Evolutionary conservation across 2,888 invertebrate species (phyloP), one percentile per base, ranked within the genome.

Genomic region (Conops quadrifasciatus): DNA sequence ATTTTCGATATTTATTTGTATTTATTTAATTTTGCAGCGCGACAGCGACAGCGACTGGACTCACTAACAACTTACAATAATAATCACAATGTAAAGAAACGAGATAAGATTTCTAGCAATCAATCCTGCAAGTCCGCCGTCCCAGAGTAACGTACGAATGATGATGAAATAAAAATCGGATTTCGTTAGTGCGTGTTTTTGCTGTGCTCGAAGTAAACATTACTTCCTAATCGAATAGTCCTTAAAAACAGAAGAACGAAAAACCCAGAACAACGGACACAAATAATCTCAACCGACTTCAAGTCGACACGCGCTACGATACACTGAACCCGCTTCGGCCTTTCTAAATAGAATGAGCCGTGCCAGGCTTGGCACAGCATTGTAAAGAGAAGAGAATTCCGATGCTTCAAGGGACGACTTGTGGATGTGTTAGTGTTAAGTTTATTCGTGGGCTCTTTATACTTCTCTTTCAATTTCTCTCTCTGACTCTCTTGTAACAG

Each of bases 241-340:
- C 53, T 65, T 64, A 21, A 47, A 59, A 70, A 65, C 59, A 58
- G 45, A 63, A 56, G 56, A 66, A 36, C 56, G 56, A 65, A 68
- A 30, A 68, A 59, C 47, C 49, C 28, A 13, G 24, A 28, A 49
- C 45, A 36, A 47, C 30, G 30, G 63, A 79, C 81, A 81, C 80
- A 81, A 77, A 80, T 80, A 81, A 79, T 76, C 77, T 80, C 77
- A 78, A 81, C 80, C 78, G 79, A 82, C 78, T 83, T 82, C 84
- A 80, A 85, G 84, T 85, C 86, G 84, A 85, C 82, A 83, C 85
- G 85, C 78, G 74, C 76, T 75, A 77, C 78, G 76, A 81, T 82
- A 81, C 76, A 84, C 80, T 83, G 80, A 68, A 60, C 77, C 74
- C 78, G 76, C 75, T 69, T 72, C 76, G 71, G 79, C 78, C 80